Evolutionary conservation across 2,113 vertebrate species (phyloP).

Genomic region (Thomomys bottae): DNA sequence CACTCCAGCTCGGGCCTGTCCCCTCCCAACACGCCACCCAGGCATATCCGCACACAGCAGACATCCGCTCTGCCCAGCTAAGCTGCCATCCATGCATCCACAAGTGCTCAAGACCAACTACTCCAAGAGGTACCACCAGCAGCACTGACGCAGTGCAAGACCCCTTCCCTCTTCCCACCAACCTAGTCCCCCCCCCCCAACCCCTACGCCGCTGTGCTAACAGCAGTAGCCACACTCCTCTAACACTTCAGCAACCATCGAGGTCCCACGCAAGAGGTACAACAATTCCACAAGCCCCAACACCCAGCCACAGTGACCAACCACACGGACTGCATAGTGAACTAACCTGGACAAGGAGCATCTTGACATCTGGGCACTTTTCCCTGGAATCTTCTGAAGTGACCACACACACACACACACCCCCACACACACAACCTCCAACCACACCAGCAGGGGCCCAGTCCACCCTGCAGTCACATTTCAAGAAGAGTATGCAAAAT

Average conservation of each 20-base stretch:
- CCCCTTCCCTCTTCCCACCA: neutral
- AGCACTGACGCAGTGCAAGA: neutral
- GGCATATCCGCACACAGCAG: neutral
- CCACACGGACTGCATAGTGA: neutral
- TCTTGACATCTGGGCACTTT: neutral
- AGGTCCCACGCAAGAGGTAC: neutral
- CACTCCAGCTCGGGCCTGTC: neutral
- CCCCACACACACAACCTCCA: too few relatives aligned
- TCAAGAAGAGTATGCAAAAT: slow-evolving; percentile 73
- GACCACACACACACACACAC: neutral
- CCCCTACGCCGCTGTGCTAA: too few relatives aligned
- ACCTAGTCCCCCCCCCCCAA: neutral
- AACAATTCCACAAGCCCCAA: neutral
- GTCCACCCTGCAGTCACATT: slow-evolving; percentile 54
- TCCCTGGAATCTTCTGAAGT: neutral
- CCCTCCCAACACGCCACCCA: neutral
- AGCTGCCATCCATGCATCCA: too few relatives aligned
- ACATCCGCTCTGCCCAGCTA: too few relatives aligned
- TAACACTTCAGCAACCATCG: neutral
- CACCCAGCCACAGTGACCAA: neutral
- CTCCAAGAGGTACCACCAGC: neutral
- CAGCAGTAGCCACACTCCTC: accelerated
- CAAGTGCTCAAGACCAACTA: neutral
- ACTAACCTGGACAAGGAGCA: neutral
- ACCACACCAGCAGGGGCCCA: neutral